phyloP scores from a whole-genome alignment of 2,113 vertebrate genomes.

The Cyprinodon tularosa region DNA sequence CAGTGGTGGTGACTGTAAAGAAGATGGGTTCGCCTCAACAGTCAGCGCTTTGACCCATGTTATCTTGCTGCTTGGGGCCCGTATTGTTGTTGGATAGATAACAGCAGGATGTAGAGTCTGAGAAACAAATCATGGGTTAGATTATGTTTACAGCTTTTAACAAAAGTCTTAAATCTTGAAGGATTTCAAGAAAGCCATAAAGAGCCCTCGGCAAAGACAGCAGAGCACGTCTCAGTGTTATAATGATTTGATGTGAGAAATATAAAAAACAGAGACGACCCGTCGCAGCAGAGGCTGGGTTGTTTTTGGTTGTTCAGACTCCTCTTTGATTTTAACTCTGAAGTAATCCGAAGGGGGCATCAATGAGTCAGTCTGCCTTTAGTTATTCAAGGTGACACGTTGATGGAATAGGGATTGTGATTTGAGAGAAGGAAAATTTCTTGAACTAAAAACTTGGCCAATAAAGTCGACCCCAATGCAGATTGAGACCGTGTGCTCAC shows the following conservation, averaged over 20 bases:
- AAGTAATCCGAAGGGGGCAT: background rate
- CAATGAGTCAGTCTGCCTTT: slow-evolving; percentile 4
- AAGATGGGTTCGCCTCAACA: slow-evolving; percentile 49
- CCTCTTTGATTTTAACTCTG: slow-evolving; percentile 10
- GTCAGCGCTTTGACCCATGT: slow-evolving; percentile 66
- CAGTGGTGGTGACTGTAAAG: slow-evolving; percentile 49
- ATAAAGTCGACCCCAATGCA: no score
- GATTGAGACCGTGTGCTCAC: no score
- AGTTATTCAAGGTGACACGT: slow-evolving; percentile 10
- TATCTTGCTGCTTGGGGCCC: slow-evolving; percentile 43
- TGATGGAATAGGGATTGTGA: background rate
- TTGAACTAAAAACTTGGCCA: no score
- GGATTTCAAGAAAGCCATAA: slow-evolving; percentile 36
- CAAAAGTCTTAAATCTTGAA: slow-evolving; percentile 49
- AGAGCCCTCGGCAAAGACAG: slow-evolving; percentile 37
- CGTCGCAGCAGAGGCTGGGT: slow-evolving; percentile 4
- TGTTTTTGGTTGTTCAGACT: slow-evolving; percentile 10
- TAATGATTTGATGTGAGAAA: slow-evolving; percentile 15
- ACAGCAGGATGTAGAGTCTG: slow-evolving; percentile 40
- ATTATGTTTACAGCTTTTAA: slow-evolving; percentile 44
- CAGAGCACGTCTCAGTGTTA: slow-evolving; percentile 6
- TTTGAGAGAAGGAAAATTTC: no score
- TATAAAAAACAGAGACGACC: background rate
- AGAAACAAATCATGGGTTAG: slow-evolving; percentile 37
- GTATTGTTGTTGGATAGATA: slow-evolving; percentile 42